Evolutionary conservation across 92 coral and sea anemone genomes (phyloP).

Genomic region (Porites evermanni): DNA sequence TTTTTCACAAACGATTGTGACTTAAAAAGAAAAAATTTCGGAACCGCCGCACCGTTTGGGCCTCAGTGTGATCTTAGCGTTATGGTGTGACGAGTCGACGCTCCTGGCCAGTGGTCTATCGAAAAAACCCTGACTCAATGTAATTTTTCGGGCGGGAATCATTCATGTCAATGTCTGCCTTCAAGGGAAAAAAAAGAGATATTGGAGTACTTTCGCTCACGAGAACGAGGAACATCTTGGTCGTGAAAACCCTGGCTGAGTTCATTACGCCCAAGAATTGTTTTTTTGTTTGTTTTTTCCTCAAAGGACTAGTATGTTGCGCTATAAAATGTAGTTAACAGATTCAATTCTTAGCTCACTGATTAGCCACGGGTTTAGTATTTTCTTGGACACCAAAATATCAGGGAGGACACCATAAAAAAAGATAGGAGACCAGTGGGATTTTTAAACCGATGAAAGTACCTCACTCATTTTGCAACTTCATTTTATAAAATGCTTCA

Average conservation of each 20-base stretch:
- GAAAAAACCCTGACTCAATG: neutral
- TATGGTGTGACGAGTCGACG: neutral
- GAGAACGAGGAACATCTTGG: neutral
- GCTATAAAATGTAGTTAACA: neutral
- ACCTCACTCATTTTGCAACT: too few relatives aligned
- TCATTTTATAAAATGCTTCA: too few relatives aligned
- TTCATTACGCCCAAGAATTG: constrained; percentile 5
- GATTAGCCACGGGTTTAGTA: too few relatives aligned
- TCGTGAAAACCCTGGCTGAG: neutral
- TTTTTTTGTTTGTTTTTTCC: neutral
- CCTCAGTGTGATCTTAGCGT: neutral
- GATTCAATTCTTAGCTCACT: too few relatives aligned
- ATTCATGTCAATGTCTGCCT: constrained; percentile 10
- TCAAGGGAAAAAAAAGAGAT: constrained; percentile 3
- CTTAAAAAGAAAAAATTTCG: neutral
- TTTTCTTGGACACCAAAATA: neutral
- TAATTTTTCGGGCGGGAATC: neutral
- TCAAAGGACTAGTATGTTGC: neutral
- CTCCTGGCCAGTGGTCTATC: neutral
- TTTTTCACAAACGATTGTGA: neutral
- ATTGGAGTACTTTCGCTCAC: neutral
- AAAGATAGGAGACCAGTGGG: neutral
- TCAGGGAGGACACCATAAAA: constrained; percentile 2
- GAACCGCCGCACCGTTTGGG: constrained; percentile 3
- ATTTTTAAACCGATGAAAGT: too few relatives aligned